These are phyloP conservation scores for Aplochiton taeniatus DNA, from an alignment of 2,797 vertebrate species.

Conservation along the genomic window DNA sequence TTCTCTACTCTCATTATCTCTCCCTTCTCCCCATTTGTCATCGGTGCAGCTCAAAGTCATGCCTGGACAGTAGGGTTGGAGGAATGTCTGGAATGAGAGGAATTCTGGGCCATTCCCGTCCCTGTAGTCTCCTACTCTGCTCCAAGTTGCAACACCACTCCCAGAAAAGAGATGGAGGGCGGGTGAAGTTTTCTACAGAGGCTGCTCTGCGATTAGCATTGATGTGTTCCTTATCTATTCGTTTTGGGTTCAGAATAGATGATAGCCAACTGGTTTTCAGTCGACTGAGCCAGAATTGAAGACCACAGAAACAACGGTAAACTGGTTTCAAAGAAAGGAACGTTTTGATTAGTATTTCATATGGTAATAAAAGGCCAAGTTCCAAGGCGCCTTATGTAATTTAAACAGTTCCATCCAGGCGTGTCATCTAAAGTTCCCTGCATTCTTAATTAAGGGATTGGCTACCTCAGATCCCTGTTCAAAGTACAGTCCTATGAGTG, in stretches of 20 bases:
- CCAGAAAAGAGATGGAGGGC: conserved; percentile 37
- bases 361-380: too few species aligned
- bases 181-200: conserved; percentile 14
- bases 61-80: conserved; percentile 69
- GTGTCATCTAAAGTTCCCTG: too few species aligned
- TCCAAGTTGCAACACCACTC: conserved; percentile 52
- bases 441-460: too few species aligned
- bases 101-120: conserved; percentile 78
- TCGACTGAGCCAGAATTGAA: too few species aligned
- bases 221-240: not conserved
- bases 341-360: too few species aligned
- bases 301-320: too few species aligned
- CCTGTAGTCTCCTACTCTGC: conserved; percentile 34
- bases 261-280: too few species aligned
- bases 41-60: conserved; percentile 48
- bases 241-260: too few species aligned
- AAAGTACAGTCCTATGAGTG: conserved; percentile 6
- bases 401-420: too few species aligned
- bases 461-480: conserved; percentile 1
- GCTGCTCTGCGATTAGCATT: conserved; percentile 14
- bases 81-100: conserved; percentile 76
- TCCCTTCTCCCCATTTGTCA: not conserved
- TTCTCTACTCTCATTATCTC: not conserved
- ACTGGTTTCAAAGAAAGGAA: too few species aligned
- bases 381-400: too few species aligned